Conservation (phyloP, 2,113 vertebrate genomes). For the Camelus dromedarius region DNA sequence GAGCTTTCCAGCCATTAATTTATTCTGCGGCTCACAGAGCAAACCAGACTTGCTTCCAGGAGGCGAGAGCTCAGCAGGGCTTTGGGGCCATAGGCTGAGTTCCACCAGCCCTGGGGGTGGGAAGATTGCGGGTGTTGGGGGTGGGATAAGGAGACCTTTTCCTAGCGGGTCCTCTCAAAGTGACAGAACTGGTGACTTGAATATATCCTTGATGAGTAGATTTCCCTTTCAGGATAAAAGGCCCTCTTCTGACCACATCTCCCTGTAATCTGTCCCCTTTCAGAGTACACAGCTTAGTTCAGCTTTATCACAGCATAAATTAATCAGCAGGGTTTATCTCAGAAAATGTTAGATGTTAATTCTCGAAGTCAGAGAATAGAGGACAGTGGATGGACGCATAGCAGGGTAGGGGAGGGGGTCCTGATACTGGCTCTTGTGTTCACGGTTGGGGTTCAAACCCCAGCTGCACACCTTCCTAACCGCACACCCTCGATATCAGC, state of each 20-base stretch:
- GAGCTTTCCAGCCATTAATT: not conserved
- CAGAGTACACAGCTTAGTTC: not conserved
- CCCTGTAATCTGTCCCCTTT: not conserved
- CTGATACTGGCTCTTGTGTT: not conserved
- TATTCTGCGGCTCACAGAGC: not conserved
- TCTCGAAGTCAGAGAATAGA: not conserved
- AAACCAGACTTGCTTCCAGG: not conserved
- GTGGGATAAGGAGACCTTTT: not conserved
- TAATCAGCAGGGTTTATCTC: not conserved
- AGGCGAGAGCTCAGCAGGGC: not conserved
- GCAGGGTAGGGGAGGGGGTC: not conserved
- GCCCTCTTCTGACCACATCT: not conserved
- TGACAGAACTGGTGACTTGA: no score
- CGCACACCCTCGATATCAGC: not conserved
- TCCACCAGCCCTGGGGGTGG: not conserved
- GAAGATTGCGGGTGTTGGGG: accelerated
- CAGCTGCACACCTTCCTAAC: not conserved
- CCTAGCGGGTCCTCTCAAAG: not conserved
- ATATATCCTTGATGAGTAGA: not conserved
- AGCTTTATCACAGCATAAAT: not conserved
- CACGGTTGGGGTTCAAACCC: no score
- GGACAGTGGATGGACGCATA: not conserved
- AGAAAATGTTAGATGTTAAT: not conserved
- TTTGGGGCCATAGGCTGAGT: not conserved
- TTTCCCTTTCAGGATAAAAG: not conserved